A percentile compares a stretch with the other conserved stretches of the same genome.
phyloP scores from a whole-genome alignment of 2,797 vertebrate genomes.

The Eulemur rubriventer region DNA sequence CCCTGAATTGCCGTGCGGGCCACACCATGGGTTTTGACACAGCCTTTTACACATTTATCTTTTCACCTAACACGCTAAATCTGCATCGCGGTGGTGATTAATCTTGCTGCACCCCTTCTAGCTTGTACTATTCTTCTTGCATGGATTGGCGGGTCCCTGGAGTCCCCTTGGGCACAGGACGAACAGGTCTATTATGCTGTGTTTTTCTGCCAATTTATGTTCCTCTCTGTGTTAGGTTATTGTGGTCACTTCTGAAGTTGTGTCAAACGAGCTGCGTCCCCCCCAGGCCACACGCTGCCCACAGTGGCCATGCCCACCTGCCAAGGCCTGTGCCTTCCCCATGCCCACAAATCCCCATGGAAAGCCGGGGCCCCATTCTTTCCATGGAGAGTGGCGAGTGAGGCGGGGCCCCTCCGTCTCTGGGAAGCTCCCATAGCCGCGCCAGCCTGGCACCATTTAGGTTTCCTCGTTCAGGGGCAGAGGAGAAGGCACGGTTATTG shows the following conservation, averaged over 20 bases:
- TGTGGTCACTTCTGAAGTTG: conserved; percentile 80
- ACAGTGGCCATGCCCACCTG: not conserved
- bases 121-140: conserved; percentile 91
- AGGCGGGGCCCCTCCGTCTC: not conserved
- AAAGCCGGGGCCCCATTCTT: conserved; percentile 50
- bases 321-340: not conserved
- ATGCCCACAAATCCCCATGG: not conserved
- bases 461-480: not conserved
- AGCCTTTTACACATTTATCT: conserved; percentile 96
- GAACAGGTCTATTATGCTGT: conserved; percentile 90
- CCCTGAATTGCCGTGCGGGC: conserved; percentile 92
- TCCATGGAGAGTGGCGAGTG: not conserved
- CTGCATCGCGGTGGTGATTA: conserved; percentile 96
- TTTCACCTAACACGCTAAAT: conserved; percentile 93
- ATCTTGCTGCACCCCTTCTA: conserved; percentile 90
- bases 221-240: conserved; percentile 87
- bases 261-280: not conserved
- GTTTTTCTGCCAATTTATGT: conserved; percentile 91
- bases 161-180: conserved; percentile 93
- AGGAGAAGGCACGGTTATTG: not conserved
- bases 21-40: conserved; percentile 91
- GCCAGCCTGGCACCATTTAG: not conserved
- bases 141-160: conserved; percentile 91
- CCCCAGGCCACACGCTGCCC: not conserved
- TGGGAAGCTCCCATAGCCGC: not conserved